phyloP scores from a whole-genome alignment of 2,797 vertebrate species.

The Bucorvus abyssinicus region DNA sequence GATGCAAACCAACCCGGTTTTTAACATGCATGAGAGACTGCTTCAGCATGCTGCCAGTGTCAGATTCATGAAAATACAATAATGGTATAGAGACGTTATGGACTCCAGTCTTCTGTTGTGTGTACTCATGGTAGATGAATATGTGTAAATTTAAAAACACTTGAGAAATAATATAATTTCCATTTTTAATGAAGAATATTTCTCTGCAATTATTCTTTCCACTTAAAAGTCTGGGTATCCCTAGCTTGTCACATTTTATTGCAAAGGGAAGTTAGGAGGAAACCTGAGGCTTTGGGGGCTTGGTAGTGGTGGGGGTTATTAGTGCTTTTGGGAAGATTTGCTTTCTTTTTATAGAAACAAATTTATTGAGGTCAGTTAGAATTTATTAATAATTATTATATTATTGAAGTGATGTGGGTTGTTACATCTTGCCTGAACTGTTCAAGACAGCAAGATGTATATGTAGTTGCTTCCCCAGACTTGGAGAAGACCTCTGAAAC shows the following conservation, averaged over 20 bases:
- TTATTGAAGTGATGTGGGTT: not conserved
- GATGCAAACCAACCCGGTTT: not conserved
- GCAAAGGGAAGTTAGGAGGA: not conserved
- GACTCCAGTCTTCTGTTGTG: not conserved
- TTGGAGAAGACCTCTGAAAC: conserved; percentile 47
- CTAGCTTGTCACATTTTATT: not conserved
- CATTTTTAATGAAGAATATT: not conserved
- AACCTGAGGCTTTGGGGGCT: not conserved
- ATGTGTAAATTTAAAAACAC: conserved; percentile 7
- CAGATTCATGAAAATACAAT: not conserved
- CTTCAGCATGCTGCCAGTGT: not conserved
- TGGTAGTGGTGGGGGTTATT: not conserved
- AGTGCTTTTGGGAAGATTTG: not conserved
- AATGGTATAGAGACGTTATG: not conserved
- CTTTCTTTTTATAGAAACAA: not conserved
- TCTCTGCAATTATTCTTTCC: not conserved
- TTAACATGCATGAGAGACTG: conserved; percentile 3
- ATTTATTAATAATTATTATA: not conserved
- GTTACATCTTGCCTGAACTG: not conserved
- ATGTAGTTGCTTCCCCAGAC: not conserved
- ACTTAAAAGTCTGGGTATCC: not conserved
- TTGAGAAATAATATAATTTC: not conserved
- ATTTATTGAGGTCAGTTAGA: not conserved
- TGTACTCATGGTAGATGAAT: not conserved
- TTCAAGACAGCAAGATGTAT: not conserved